Base-by-base conservation (phyloP, 2,888 invertebrate genomes). In the Philaethria dido region DNA sequence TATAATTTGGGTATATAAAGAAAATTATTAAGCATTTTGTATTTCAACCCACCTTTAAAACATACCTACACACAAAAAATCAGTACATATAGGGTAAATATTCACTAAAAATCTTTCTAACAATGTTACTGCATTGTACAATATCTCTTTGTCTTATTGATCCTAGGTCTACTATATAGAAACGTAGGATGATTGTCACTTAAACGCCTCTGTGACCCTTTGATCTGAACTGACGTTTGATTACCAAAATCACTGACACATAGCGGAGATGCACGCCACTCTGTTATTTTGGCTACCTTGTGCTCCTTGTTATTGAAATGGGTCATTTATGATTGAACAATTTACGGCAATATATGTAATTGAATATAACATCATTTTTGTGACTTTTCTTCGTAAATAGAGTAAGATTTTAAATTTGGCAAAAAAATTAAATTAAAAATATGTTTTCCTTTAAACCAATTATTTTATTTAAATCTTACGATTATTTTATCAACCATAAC, bases 141-240 rank as follows among this genome's bases (percentile, higher is more conserved):
- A 8, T 33, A 33, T 29, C 33, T 8, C 8, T 33, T 33, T 8
- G 1, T 3, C 16, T 11, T 33, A 52, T 52, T 52, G 9, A 52
- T 29, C 16, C 16, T 52, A 16, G 29, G 29, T 9, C 29, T 29
- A 16, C 29, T 16, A 16, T 9, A 16, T 33, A 11, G 29, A 25
- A 29, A 29, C 29, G 29, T 29, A 9, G 50, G n/a, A 16, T 52
- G 1, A 4, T 11, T 52, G 29, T 52, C 16, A 29, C 52, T 9
- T 52, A 52, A 52, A 29, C 16, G 29, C 16, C 16, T 52, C 16
- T 52, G 16, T 29, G 52, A 52, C 29, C 50, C 50, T 50, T 52
- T 11, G 4, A 16, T 29, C 29, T 33, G 16, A 11, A 52, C 16
- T 52, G 52, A 52, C 52, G 52, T 52, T 52, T 16, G 29, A 52